Conservation (phyloP, 2,113 vertebrate species). For the Amblyornis subalaris region DNA sequence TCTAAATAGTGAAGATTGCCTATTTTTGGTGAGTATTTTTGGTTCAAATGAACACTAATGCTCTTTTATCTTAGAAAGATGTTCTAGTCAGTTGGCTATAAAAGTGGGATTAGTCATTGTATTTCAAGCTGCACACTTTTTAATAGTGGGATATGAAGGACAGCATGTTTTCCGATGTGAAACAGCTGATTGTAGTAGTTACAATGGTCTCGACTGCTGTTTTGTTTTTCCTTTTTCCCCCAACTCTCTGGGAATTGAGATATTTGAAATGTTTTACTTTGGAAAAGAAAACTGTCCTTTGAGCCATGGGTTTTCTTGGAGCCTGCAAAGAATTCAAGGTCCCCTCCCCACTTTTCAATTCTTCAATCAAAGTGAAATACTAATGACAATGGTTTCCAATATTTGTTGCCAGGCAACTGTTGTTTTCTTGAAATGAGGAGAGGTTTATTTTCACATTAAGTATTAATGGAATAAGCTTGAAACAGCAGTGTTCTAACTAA, state of each 20-base stretch:
- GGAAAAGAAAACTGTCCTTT: neutral
- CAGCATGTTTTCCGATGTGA: conserved; percentile 5
- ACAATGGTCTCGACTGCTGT: neutral
- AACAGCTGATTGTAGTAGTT: conserved; percentile 27
- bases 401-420: conserved; percentile 24
- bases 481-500: neutral
- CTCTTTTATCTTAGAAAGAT: conserved; percentile 17
- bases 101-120: conserved; percentile 25
- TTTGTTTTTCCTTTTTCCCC: neutral
- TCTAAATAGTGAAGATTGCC: neutral
- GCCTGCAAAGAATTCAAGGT: neutral
- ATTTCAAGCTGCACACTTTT: conserved; percentile 25
- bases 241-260: conserved; percentile 5
- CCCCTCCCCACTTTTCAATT: neutral
- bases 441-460: conserved; percentile 39
- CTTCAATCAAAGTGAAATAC: neutral
- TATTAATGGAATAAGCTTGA: conserved; percentile 42
- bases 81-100: conserved; percentile 6
- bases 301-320: neutral
- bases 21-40: neutral
- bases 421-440: conserved; percentile 26
- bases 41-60: neutral
- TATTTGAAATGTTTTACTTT: neutral
- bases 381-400: neutral
- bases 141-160: neutral